A percentile compares a stretch with the other conserved stretches of the same genome.
Conservation (phyloP, 1,140 invertebrate genomes). For the Ooceraea biroi region DNA sequence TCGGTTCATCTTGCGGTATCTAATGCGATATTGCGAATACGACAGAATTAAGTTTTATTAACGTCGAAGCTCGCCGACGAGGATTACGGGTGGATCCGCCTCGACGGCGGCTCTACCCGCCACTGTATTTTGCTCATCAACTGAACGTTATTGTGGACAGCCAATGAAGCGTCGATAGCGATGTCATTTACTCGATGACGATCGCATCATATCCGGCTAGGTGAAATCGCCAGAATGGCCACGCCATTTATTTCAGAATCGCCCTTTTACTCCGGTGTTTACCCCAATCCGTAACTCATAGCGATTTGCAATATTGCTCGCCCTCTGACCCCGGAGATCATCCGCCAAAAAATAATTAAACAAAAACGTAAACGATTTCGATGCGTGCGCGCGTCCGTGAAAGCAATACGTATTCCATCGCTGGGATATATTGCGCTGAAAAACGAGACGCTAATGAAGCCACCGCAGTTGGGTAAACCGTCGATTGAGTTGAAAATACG, state of each 20-base stretch:
- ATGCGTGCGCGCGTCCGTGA: neutral
- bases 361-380: neutral
- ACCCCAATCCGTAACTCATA: conserved; percentile 13
- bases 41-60: conserved; percentile 9
- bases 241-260: conserved; percentile 38
- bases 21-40: conserved; percentile 9
- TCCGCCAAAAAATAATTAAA: neutral
- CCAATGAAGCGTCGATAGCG: conserved; percentile 21
- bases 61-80: neutral
- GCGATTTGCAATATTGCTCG: conserved; percentile 27
- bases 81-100: neutral
- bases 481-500: conserved; percentile 11
- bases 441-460: conserved; percentile 39
- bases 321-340: neutral
- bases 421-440: neutral
- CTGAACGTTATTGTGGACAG: conserved; percentile 13
- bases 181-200: conserved; percentile 33
- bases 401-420: neutral
- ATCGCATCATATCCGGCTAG: conserved; percentile 19
- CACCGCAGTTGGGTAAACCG: neutral
- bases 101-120: neutral
- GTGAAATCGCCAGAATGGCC: conserved; percentile 24
- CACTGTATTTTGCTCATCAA: conserved; percentile 16
- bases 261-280: conserved; percentile 6
- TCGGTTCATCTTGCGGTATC: neutral